phyloP scores from a whole-genome alignment of 2,888 invertebrate species.

The Syrphus vitripennis region DNA sequence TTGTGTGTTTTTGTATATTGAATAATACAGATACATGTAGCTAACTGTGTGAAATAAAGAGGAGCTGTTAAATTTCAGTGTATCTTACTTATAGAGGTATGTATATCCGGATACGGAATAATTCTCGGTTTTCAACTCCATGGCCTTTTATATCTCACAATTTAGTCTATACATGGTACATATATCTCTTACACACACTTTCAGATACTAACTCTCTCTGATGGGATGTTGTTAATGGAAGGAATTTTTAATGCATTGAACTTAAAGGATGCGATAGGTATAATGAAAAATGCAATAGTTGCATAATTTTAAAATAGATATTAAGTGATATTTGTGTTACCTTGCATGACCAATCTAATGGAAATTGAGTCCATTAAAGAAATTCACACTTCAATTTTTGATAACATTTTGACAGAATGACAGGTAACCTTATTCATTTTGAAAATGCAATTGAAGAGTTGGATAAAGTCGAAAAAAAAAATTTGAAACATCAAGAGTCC shows the following conservation, averaged over 20 bases:
- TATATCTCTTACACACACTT: neutral
- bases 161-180: neutral
- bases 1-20: neutral
- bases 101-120: neutral
- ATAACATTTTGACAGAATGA: neutral
- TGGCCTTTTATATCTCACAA: neutral
- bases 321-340: neutral
- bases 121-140: neutral
- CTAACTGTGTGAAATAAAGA: neutral
- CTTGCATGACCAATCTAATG: constrained; percentile 18
- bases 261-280: neutral
- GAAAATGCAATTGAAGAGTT: neutral
- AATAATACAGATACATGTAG: no score
- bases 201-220: neutral
- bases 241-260: constrained; percentile 26
- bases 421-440: neutral
- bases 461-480: neutral
- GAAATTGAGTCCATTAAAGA: neutral
- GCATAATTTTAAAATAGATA: constrained; percentile 6
- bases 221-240: constrained; percentile 1
- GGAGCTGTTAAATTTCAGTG: constrained; percentile 22
- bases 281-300: constrained; percentile 23
- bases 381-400: neutral
- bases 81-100: neutral
- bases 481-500: neutral